Evolutionary conservation across 2,113 vertebrate genomes (phyloP), one percentile per base, ranked within the genome.

Genomic region (Sarotherodon lohbergeri): DNA sequence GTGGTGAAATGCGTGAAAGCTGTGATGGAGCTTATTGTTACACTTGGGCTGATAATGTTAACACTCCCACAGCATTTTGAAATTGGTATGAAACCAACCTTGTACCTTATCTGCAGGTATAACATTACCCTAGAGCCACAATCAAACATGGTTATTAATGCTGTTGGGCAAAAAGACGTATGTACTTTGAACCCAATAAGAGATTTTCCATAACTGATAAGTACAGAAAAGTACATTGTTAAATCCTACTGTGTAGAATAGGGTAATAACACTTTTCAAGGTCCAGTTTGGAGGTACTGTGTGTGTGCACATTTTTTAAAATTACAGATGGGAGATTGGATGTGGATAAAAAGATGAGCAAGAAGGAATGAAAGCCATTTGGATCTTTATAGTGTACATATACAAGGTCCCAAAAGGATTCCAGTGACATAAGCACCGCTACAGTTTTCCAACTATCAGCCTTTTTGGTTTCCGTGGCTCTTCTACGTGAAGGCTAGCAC

Each of bases 361-460:
- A 54, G 66, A 22, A 29, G 54, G 14, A 80, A 19, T 59, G 39
- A 12, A 19, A 46, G 22, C 80, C 86, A 5, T 92, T 80, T 88
- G 50, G 59, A 22, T 93, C 94, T 94, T 94, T 94, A 78, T 39
- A 83, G 87, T 93, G 81, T 89, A 90, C 63, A 94, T 80, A 92
- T 5, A 73, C 66, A 89, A 78, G 14, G 4, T 68, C 55, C 89
- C 81, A 71, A 32, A 84, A 59, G 81, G 88, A 84, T 84, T 81
- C 86, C 71, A 32, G 22, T 86, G 84, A 80, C 57, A 4, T n/a
- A 9, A 12, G 68, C 39, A 7, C 61, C 81, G 41, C 17, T 52
- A 36, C 19, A 13, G 46, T 71, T 76, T 61, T 59, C 27, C 59
- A 32, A 61, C 76, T 73, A 48, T 54, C 80, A 56, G 22, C 24